Conservation (phyloP, 2,888 invertebrate species). For the Eupsilia transversa region DNA sequence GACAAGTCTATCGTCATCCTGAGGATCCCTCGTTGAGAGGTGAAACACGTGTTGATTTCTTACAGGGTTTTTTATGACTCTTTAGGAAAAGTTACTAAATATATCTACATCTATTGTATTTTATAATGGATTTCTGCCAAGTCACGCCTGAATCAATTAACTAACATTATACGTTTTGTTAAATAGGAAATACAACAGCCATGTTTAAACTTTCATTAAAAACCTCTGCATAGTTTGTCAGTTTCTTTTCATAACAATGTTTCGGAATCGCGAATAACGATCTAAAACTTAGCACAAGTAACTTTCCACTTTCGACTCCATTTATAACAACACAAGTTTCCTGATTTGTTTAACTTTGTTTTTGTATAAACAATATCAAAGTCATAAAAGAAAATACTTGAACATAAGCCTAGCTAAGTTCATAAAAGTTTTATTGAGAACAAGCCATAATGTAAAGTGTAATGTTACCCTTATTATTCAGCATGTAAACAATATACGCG, state of each 20-base stretch:
- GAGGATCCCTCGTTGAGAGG: too few relatives aligned
- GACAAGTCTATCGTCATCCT: too few relatives aligned
- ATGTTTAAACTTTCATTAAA: not conserved
- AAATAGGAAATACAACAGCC: not conserved
- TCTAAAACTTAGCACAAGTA: slow-evolving; percentile 12
- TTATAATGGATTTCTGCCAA: too few relatives aligned
- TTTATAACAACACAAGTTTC: slow-evolving; percentile 50
- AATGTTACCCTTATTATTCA: slow-evolving; percentile 74
- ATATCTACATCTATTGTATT: too few relatives aligned
- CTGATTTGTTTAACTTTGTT: slow-evolving; percentile 51
- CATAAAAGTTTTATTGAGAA: slow-evolving; percentile 71
- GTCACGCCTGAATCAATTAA: too few relatives aligned
- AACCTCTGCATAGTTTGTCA: not conserved
- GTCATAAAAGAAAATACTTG: slow-evolving; percentile 63
- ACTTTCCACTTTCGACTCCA: slow-evolving; percentile 20
- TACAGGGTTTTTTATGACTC: too few relatives aligned
- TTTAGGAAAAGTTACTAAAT: too few relatives aligned
- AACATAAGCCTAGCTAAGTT: slow-evolving; percentile 59
- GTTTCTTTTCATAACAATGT: slow-evolving; percentile 1
- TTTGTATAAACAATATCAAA: slow-evolving; percentile 63
- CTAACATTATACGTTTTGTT: not conserved
- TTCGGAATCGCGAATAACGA: not conserved
- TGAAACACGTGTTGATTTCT: too few relatives aligned
- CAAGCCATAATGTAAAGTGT: slow-evolving; percentile 73
- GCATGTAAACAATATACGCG: slow-evolving; percentile 74